These are phyloP conservation scores for Staurois parvus DNA, from an alignment of 2,797 vertebrate genomes.

Conservation along the genomic window DNA sequence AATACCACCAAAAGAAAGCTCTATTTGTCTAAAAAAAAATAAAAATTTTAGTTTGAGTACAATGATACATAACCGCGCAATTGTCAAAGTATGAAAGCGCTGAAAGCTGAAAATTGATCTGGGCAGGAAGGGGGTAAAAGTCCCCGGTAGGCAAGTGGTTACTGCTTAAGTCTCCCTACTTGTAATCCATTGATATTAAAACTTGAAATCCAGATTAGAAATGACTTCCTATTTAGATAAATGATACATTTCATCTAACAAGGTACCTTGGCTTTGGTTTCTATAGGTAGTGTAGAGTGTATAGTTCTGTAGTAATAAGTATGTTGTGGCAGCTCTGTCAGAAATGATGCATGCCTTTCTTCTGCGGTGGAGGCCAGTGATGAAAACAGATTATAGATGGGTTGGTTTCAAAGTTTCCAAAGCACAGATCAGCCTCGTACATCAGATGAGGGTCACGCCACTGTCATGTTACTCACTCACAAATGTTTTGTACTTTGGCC, in stretches of 20 bases:
- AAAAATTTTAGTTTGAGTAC: too few species aligned
- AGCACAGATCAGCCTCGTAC: slow-evolving; percentile 25
- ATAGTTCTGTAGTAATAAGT: background rate
- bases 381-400: slow-evolving; percentile 46
- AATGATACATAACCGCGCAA: too few species aligned
- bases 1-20: too few species aligned
- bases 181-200: too few species aligned
- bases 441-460: slow-evolving; percentile 30
- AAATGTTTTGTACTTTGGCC: slow-evolving; percentile 27
- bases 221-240: background rate
- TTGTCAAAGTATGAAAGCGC: too few species aligned
- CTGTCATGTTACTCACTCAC: slow-evolving; percentile 22
- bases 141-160: too few species aligned
- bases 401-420: slow-evolving; percentile 24
- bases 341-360: slow-evolving; percentile 30
- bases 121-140: too few species aligned
- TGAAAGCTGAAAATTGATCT: too few species aligned
- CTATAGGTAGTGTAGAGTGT: background rate
- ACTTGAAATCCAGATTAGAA: too few species aligned
- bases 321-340: slow-evolving; percentile 31
- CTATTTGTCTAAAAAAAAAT: too few species aligned
- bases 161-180: too few species aligned
- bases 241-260: background rate
- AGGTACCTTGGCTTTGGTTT: background rate
- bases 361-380: slow-evolving; percentile 19